A percentile compares a stretch with the other conserved stretches of the same genome.
Evolutionary conservation across 2,888 invertebrate species (phyloP).

Genomic region (Nomada hirtipes): DNA sequence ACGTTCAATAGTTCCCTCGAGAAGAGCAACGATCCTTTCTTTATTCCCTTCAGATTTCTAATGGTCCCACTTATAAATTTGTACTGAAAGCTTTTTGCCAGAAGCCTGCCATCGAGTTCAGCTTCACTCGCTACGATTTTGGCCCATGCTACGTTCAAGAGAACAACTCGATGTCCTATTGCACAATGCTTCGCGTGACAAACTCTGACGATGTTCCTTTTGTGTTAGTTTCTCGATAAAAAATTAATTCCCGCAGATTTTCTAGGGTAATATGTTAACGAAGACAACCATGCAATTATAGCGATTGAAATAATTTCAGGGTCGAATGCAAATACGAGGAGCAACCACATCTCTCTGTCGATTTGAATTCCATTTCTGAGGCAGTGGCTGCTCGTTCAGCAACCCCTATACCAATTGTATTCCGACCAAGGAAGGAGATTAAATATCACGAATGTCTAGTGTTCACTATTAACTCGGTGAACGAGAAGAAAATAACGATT

Average conservation of each 20-base stretch:
- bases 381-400: conserved; percentile 84
- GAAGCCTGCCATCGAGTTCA: conserved; percentile 87
- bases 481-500: conserved; percentile 85
- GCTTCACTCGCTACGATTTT: conserved; percentile 88
- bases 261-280: not conserved
- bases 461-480: conserved; percentile 86
- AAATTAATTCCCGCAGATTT: not conserved
- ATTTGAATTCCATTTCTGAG: conserved; percentile 82
- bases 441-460: conserved; percentile 85
- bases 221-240: conserved; percentile 72
- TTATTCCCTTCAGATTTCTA: conserved; percentile 86
- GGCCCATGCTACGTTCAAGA: conserved; percentile 88
- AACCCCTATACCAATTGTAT: conserved; percentile 85
- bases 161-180: conserved; percentile 85
- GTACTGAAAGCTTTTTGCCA: conserved; percentile 86
- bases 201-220: conserved; percentile 80
- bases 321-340: conserved; percentile 85
- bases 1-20: no score
- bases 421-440: conserved; percentile 86
- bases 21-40: no score
- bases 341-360: conserved; percentile 85
- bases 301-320: not conserved
- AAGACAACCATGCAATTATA: not conserved
- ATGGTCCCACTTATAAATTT: conserved; percentile 88
- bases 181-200: conserved; percentile 79